Evolutionary conservation across 2,797 vertebrate species (phyloP), one percentile per base, ranked within the genome.

Genomic region (Yasuhikotakia modesta): DNA sequence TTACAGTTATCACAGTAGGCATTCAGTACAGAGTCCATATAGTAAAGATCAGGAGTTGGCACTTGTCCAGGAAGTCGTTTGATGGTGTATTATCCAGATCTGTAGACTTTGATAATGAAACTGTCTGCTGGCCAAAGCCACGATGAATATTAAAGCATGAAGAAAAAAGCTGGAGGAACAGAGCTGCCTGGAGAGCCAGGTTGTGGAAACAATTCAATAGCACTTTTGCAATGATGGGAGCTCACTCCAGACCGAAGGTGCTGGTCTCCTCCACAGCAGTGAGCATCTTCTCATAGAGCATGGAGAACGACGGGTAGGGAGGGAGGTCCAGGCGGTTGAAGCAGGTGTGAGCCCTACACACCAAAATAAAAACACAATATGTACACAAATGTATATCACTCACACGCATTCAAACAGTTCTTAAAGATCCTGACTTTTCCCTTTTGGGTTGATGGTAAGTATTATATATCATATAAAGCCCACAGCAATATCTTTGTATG

Each of bases 251-350:
- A 89, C 97, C 97, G 76, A 99, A 99, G 19, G 97, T 99, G 91
- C 97, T 99, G 1, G 97, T 99, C 83, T 99, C 97, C 90, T 99
- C 97, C 2, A 99, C 97, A 13, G 97, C 97, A 7, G 96, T 99
- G 86, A 98, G 90, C 90, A 99, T 91, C 89, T 99, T 99, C 91
- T 99, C 97, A 39, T 96, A 98, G 32, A 99, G 91, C 97, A 98
- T 98, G 86, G 96, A 97, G 92, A 98, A 99, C 64, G 96, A 98
- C 2, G 96, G 96, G 84, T 99, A 99, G 0, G 97, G 97, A 3
- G 97, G 97, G 50, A 99, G 95, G 90, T 99, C 97, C 91, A 99
- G 92, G 19, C 97, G 95, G 88, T 99, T 99, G 88, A 99, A 99
- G 89, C 97, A 99, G 74, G 97, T 99, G 88, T 99, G 97, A 89